These are phyloP conservation scores for Melinaea menophilus DNA, from an alignment of 2,888 invertebrate genomes.

Conservation along the genomic window DNA sequence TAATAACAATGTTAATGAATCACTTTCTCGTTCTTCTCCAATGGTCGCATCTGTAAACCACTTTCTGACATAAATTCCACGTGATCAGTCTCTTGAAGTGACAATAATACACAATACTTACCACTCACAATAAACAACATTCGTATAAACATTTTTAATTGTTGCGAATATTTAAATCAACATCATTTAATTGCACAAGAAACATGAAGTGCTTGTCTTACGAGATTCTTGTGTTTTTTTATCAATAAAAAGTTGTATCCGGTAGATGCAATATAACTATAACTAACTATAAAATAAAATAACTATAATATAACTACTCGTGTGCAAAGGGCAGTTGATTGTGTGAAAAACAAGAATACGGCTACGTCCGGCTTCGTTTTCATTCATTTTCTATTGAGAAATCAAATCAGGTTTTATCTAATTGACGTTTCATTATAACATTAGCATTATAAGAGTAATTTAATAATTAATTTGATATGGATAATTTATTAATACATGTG, in stretches of 20 bases:
- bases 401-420: constrained; percentile 40
- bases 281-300: constrained; percentile 15
- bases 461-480: background rate
- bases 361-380: constrained; percentile 65
- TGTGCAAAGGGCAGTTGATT: constrained; percentile 40
- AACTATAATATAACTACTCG: background rate
- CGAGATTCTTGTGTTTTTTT: background rate
- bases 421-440: background rate
- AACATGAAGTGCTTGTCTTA: too few species aligned
- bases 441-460: background rate
- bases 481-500: background rate
- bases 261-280: constrained; percentile 3
- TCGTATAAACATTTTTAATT: constrained; percentile 15
- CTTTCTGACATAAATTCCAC: constrained; percentile 48
- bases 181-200: too few species aligned
- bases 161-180: constrained; percentile 12
- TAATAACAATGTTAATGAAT: background rate
- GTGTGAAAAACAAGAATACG: constrained; percentile 60
- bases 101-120: constrained; percentile 37
- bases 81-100: constrained; percentile 38
- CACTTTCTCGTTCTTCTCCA: constrained; percentile 40
- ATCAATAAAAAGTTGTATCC: background rate
- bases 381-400: constrained; percentile 65
- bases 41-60: constrained; percentile 39
- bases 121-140: constrained; percentile 17